These are phyloP conservation scores for Quadroppia sp. DNA, from an alignment of 2,888 invertebrate genomes.

Conservation along the genomic window DNA sequence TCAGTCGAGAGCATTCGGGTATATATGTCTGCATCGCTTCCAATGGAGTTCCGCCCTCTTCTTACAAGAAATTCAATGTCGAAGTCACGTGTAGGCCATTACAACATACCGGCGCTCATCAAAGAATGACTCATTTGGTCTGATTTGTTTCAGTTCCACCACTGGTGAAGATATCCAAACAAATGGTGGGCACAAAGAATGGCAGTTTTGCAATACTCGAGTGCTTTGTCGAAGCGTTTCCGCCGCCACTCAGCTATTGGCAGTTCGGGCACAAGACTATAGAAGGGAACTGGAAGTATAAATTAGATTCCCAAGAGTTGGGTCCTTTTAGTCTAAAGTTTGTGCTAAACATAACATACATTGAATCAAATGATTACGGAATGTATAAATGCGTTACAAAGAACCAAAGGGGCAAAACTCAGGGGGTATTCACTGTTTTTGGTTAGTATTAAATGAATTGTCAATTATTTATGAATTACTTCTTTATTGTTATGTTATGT, in stretches of 20 bases:
- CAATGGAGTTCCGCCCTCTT: constrained; percentile 79
- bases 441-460: constrained; percentile 56
- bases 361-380: constrained; percentile 66
- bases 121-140: background rate
- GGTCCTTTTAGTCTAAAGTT: constrained; percentile 60
- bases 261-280: constrained; percentile 69
- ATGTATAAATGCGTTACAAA: constrained; percentile 78
- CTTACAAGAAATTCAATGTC: constrained; percentile 73
- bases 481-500: constrained; percentile 17
- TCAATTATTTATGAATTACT: constrained; percentile 23
- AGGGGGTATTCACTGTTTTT: constrained; percentile 66
- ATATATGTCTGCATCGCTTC: constrained; percentile 71
- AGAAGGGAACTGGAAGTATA: constrained; percentile 64
- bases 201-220: constrained; percentile 62
- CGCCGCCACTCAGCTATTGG: constrained; percentile 80
- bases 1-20: constrained; percentile 70
- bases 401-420: constrained; percentile 74
- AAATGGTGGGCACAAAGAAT: constrained; percentile 67
- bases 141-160: constrained; percentile 67
- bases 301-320: constrained; percentile 44
- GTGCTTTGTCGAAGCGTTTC: constrained; percentile 82
- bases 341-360: constrained; percentile 69
- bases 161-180: constrained; percentile 71
- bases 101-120: constrained; percentile 21
- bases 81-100: constrained; percentile 72